These are phyloP conservation scores for Malaclemys terrapin DNA, from an alignment of 2,113 vertebrate genomes.

Conservation along the genomic window DNA sequence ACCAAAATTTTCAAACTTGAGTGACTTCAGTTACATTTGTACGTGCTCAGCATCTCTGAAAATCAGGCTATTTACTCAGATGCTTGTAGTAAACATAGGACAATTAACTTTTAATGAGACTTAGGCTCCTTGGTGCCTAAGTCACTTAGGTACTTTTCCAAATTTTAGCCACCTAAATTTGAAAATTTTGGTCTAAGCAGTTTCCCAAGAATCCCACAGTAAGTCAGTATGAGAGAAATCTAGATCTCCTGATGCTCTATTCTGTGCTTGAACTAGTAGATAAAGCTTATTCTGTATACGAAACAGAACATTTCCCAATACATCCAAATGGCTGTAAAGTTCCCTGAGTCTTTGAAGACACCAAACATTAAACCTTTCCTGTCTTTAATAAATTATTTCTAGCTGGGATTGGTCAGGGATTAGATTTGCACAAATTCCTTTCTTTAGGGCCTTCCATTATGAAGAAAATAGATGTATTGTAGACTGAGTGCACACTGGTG, in stretches of 20 bases:
- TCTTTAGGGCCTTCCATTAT: neutral
- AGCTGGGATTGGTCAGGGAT: neutral
- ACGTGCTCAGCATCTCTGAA: neutral
- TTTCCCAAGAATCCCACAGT: neutral
- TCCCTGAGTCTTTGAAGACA: neutral
- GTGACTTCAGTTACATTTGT: neutral
- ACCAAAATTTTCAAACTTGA: neutral
- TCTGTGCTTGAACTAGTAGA: neutral
- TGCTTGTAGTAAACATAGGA: neutral
- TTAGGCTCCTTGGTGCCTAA: neutral
- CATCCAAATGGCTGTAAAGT: neutral
- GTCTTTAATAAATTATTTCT: neutral
- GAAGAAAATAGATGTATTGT: neutral
- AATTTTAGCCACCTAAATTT: neutral
- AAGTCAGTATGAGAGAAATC: neutral
- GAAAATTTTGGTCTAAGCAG: neutral
- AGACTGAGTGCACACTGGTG: neutral
- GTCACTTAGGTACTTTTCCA: neutral
- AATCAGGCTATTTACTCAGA: neutral
- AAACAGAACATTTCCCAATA: neutral
- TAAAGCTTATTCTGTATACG: constrained; percentile 1
- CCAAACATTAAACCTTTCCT: neutral
- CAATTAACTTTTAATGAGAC: neutral
- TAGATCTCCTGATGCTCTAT: neutral
- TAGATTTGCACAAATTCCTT: neutral